phyloP scores from a whole-genome alignment of 2,888 invertebrate species.

The Caenorhabditis japonica region DNA sequence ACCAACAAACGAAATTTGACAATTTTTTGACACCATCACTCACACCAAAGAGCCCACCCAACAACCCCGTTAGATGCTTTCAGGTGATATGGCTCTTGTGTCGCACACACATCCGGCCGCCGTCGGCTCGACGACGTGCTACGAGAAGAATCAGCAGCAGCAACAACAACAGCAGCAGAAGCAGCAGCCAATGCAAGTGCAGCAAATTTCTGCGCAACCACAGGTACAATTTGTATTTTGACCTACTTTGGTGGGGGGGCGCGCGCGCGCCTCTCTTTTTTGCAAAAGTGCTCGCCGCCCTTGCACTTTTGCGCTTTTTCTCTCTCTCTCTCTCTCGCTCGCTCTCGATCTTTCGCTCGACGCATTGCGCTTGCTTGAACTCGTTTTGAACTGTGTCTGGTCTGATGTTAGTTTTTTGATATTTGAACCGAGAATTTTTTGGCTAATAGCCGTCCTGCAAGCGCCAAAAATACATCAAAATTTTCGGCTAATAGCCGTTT shows the following conservation, averaged over 20 bases:
- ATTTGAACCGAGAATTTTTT: neutral
- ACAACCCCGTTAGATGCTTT: conserved; percentile 12
- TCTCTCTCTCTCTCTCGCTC: conserved; percentile 1
- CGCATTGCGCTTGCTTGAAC: neutral
- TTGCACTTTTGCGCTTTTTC: neutral
- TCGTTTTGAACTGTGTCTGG: neutral
- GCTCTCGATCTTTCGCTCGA: neutral
- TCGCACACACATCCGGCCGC: conserved; percentile 60
- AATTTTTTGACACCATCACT: no score
- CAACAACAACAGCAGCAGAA: conserved; percentile 40
- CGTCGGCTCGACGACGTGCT: conserved; percentile 58
- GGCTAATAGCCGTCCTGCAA: no score
- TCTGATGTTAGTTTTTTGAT: neutral
- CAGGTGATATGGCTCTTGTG: conserved; percentile 65
- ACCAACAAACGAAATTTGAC: no score
- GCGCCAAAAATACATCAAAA: no score
- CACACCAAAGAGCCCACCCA: no score
- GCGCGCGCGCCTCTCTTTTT: neutral
- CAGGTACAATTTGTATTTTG: conserved; percentile 34
- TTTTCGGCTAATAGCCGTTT: no score
- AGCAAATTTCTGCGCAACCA: conserved; percentile 41
- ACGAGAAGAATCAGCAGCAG: conserved; percentile 54
- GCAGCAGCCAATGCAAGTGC: conserved; percentile 16
- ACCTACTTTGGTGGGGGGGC: neutral
- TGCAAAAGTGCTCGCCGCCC: neutral